Evolutionary conservation across 1,140 invertebrate species (phyloP), one percentile per base, ranked within the genome.

Genomic region (Sminthurides bifidus): DNA sequence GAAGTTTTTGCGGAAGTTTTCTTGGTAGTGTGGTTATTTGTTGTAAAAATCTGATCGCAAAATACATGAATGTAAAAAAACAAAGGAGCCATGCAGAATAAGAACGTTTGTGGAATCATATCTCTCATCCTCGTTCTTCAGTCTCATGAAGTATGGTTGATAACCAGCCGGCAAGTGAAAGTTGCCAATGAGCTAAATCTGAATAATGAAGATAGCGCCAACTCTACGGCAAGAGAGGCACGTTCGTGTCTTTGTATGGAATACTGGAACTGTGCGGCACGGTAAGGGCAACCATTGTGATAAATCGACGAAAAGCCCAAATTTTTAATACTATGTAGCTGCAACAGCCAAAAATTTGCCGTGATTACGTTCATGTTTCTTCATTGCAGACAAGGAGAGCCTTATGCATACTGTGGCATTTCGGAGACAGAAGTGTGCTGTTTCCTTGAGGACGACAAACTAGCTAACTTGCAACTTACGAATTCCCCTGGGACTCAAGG

Each of bases 391-490:
- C 72, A 72, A 0, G 73, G 73, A 2, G 55, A 60, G 2, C 68
- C 70, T 1, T 71, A 70, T 52, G 66, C 68, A 43, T 74, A 74
- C 61, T 75, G 73, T 59, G 72, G 67, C 0, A 66, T 72, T 41
- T 67, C 66, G 24, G 70, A 70, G 40, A 68, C 69, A 26, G 68
- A 69, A 56, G 71, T 74, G 12, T 74, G 73, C 56, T 74, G 73
- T 57, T 73, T 74, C 54, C 59, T 72, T 15, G 63, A 68, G 15
- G 54, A 64, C 5, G 15, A 30, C 19, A 21, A 5, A 2, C 29
- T 30, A 41, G n/a, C n/a, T 24, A 30, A 37, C 3, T 21, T 3
- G 17, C 24, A 4, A 54, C 43, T 1, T 31, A 2, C 37, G 41
- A 49, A 37, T 51, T 38, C 19, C 54, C 0, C 15, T 23, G n/a